Evolutionary conservation across 2,797 vertebrate genomes (phyloP).

Genomic region (Neomorphus geoffroyi): DNA sequence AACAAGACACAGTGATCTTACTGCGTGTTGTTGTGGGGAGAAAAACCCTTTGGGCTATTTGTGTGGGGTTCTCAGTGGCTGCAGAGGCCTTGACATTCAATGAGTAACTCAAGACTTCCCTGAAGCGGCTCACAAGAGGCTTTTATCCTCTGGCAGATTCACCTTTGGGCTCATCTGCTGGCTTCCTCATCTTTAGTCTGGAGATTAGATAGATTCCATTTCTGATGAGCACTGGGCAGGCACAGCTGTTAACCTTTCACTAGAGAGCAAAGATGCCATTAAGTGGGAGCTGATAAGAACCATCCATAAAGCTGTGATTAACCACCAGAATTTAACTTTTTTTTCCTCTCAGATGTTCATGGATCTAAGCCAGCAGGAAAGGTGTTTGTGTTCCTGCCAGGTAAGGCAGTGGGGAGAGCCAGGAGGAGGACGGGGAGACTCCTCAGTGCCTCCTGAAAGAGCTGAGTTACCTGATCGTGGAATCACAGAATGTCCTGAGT

Average conservation of each 20-base stretch:
- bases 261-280: conserved; percentile 43
- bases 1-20: not conserved
- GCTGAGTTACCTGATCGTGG: not conserved
- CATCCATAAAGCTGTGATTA: conserved; percentile 24
- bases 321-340: conserved; percentile 7
- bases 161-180: conserved; percentile 55
- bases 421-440: not conserved
- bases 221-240: not conserved
- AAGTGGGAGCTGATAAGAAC: conserved; percentile 36
- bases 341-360: not conserved
- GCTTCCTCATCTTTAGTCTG: not conserved
- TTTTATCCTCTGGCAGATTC: conserved; percentile 25
- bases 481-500: no score
- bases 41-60: not conserved
- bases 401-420: not conserved
- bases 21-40: not conserved
- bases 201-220: conserved; percentile 26
- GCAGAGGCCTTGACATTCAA: not conserved
- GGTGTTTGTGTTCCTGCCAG: not conserved
- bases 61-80: not conserved
- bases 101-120: not conserved
- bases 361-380: not conserved
- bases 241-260: conserved; percentile 44
- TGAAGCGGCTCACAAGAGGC: not conserved
- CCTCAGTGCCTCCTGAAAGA: not conserved